Conservation (phyloP, 92 coral and sea anemone genomes). For the Actinostola sp. region DNA sequence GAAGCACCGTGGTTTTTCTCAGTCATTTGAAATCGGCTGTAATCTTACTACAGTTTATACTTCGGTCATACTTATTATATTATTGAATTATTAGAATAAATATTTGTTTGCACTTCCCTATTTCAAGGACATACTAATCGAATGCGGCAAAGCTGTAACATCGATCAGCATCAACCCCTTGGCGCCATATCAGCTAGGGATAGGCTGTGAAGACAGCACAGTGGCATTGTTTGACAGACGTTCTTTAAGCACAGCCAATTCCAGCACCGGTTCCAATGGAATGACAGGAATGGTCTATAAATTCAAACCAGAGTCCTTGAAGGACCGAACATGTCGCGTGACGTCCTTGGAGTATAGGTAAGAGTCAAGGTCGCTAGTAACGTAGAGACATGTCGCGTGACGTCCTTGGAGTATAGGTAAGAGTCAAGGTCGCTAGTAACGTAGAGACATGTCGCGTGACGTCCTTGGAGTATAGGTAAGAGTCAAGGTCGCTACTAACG, state of each 20-base stretch:
- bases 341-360: slow-evolving; percentile 91
- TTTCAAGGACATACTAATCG: slow-evolving; percentile 84
- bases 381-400: no score
- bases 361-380: neutral
- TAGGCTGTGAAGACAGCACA: slow-evolving; percentile 96
- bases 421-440: neutral
- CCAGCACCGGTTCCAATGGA: slow-evolving; percentile 58
- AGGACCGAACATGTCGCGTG: slow-evolving; percentile 84
- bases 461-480: slow-evolving; percentile 36
- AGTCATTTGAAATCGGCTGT: no score
- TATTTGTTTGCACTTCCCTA: neutral
- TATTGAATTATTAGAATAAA: neutral
- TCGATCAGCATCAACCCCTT: slow-evolving; percentile 90
- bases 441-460: no score
- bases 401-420: slow-evolving; percentile 33
- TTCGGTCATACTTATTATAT: neutral
- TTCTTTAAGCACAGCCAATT: slow-evolving; percentile 68
- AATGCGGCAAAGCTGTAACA: slow-evolving; percentile 92
- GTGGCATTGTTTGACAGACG: slow-evolving; percentile 94
- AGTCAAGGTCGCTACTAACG: neutral
- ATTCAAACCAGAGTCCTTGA: slow-evolving; percentile 88
- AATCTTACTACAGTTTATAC: no score
- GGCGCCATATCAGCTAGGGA: slow-evolving; percentile 85
- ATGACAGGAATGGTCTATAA: slow-evolving; percentile 85
- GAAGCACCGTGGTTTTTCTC: no score